Evolutionary conservation across 2,113 vertebrate genomes (phyloP), one percentile per base, ranked within the genome.

Genomic region (Turdus rufiventris): DNA sequence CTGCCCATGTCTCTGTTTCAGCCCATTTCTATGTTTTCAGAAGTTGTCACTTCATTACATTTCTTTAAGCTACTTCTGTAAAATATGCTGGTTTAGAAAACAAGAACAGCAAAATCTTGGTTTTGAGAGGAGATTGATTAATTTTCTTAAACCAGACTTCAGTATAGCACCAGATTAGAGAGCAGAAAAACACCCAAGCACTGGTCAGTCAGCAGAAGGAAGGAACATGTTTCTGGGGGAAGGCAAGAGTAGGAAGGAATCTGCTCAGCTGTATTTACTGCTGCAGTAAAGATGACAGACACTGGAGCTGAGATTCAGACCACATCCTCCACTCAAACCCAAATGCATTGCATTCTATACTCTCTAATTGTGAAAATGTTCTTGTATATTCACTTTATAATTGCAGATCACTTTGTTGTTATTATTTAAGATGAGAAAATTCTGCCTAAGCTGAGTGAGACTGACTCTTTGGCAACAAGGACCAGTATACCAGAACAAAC

Each of bases 401-500:
- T 33, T 50, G 34, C 34, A 56, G 38, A 77, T 67, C 10, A 20
- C 8, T 40, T 80, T 80, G 42, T 80, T 80, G 42, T 38, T 38
- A 73, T 66, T 81, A 33, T 70, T 56, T 83, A 51, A 63, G 25
- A 77, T 51, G n/a, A 36, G 61, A 73, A 92, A 31, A 80, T 50
- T 18, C 18, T 89, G 3, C 43, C 15, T 43, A 57, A 67, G 62
- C 18, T 36, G 47, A 90, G 51, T 33, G 65, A 91, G 45, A 85
- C 51, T 34, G 50, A 31, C 42, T 82, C 71, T 91, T 54, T 82
- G 36, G 38, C 77, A 91, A 29, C 62, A 58, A 92, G 70, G 54
- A 92, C 76, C 77, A 93, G 34, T 18, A 96, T 47, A 92, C 48
- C 76, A 95, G 80, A 95, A 90, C 84, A 92, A 97, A 93, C 53